Conservation (phyloP, 2,888 invertebrate species). For the Sphaerophoria taeniata region DNA sequence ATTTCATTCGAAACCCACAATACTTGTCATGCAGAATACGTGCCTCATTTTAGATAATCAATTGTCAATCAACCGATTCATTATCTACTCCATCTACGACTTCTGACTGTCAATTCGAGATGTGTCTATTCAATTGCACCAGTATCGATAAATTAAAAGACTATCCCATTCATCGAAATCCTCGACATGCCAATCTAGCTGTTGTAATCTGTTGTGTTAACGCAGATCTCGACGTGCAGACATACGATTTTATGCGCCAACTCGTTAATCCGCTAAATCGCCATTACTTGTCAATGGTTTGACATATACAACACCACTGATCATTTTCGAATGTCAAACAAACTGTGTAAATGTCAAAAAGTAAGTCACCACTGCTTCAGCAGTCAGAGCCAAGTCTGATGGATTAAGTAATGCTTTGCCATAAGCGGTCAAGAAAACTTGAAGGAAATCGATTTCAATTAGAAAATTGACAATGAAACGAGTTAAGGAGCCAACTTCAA, state of each 20-base stretch:
- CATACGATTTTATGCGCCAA: slow-evolving; percentile 15
- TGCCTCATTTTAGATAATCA: slow-evolving; percentile 38
- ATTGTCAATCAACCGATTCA: slow-evolving; percentile 43
- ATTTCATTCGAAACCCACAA: too few relatives aligned
- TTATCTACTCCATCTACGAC: too few relatives aligned
- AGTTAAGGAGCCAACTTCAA: slow-evolving; percentile 2
- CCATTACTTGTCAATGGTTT: slow-evolving; percentile 51
- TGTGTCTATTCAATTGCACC: too few relatives aligned
- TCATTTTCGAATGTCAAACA: slow-evolving; percentile 39
- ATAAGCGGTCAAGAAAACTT: background rate
- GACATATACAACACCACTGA: slow-evolving; percentile 29
- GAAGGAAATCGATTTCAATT: slow-evolving; percentile 19
- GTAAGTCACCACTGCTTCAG: background rate
- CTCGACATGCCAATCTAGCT: slow-evolving; percentile 1
- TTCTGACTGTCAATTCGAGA: slow-evolving; percentile 12
- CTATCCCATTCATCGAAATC: slow-evolving; percentile 14
- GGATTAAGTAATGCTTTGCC: slow-evolving; percentile 16
- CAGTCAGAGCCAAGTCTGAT: slow-evolving; percentile 27
- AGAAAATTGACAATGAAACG: slow-evolving; percentile 14
- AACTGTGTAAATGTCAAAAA: slow-evolving; percentile 41
- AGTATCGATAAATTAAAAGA: slow-evolving; percentile 25
- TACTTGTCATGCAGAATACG: slow-evolving; percentile 37
- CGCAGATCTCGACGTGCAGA: background rate
- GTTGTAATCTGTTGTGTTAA: background rate
- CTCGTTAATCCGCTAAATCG: slow-evolving; percentile 43